Conservation (phyloP, 1,140 invertebrate species). For the Chymomyza costata region DNA sequence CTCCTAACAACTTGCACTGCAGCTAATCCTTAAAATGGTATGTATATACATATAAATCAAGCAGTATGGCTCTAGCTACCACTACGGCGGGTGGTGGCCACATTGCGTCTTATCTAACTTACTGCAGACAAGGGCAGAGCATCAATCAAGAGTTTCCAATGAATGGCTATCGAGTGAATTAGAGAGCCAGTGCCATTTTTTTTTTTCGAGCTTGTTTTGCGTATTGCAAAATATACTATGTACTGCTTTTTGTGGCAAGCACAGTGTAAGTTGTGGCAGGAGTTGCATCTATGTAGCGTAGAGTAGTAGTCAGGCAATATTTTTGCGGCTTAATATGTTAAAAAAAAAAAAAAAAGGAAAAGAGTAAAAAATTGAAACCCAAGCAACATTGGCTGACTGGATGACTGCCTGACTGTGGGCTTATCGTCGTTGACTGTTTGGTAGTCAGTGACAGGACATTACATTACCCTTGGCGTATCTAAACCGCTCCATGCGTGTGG, state of each 20-base stretch:
- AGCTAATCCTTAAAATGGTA: no score
- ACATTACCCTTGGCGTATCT: slow-evolving; percentile 65
- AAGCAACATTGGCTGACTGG: slow-evolving; percentile 43
- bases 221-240: slow-evolving; percentile 3
- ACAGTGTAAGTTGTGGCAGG: slow-evolving; percentile 14
- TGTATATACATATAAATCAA: no score
- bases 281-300: no score
- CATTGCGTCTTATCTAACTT: slow-evolving; percentile 53
- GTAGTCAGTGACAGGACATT: slow-evolving; percentile 71
- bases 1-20: no score
- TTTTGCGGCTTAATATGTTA: slow-evolving; percentile 69
- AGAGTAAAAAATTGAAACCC: slow-evolving; percentile 25
- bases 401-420: slow-evolving; percentile 26
- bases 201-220: slow-evolving; percentile 23
- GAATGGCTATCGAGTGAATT: slow-evolving; percentile 72
- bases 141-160: slow-evolving; percentile 73
- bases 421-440: slow-evolving; percentile 43
- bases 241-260: slow-evolving; percentile 9
- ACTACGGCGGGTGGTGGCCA: slow-evolving; percentile 4
- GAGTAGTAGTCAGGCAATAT: slow-evolving; percentile 64
- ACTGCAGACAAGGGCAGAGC: slow-evolving; percentile 58
- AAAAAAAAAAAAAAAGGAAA: slow-evolving; percentile 23
- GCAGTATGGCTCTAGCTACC: no score
- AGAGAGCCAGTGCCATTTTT: slow-evolving; percentile 45
- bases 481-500: slow-evolving; percentile 54